Evolutionary conservation across 37 sponge, comb jelly and placozoan species (phyloP), one percentile per base, ranked within the genome.

Genomic region (Corticium candelabrum): DNA sequence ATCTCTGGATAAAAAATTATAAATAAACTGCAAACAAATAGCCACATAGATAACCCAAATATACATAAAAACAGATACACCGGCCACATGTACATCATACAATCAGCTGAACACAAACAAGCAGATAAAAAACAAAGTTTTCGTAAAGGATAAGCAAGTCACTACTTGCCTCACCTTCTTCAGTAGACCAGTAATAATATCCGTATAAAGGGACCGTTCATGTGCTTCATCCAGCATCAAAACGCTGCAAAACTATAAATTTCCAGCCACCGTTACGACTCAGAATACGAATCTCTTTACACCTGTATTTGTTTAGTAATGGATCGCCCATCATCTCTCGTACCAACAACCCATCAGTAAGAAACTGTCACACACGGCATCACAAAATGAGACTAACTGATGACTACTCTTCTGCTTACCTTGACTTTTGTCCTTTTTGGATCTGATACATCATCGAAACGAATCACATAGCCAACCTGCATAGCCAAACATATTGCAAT

Each of bases 281-380:
- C 4, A 29, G 21, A 70, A 70, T 29, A 32, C 4, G 21, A 70
- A 7, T 7, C 7, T 34, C 31, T 30, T 7, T 67, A 68, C 35
- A 90, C 91, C 91, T 85, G 83, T 98, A 98, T 38, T 85, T 85
- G 11, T 41, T 74, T 32, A 98, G 87, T 40, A 98, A 69, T 37
- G 99, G 99, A 81, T 98, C 95, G 68, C 84, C 82, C 99, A 98
- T 98, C 83, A 98, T 91, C 71, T 98, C 99, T 67, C 93, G 85
- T 5, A 94, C 76, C 5, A 98, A 76, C 81, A 87, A 82, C 2
- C 95, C 96, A 69, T 98, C 99, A 7, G 99, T 98, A 32, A 94
- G 83, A 50, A 94, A 94, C 88, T 90, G 39, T 1, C 41, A 41
- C 27, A 73, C 38, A 35, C 32, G 38, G 36, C 34, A 77, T 15